Evolutionary conservation across 2,888 invertebrate genomes (phyloP).

Genomic region (Polietes domitor): DNA sequence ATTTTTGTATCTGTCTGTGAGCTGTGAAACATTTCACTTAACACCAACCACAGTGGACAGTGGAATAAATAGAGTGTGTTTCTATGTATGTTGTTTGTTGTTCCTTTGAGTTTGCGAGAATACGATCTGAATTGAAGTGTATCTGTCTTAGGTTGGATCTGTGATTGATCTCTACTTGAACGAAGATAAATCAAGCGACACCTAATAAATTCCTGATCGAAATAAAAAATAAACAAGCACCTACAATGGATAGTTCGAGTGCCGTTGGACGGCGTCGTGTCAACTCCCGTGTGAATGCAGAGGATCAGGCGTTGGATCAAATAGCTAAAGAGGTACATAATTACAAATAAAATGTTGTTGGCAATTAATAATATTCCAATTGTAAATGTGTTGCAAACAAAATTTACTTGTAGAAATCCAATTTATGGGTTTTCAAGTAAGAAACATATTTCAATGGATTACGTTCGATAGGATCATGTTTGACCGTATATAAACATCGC

Average conservation of each 20-base stretch:
- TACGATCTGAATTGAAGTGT: background rate
- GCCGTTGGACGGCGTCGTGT: conserved; percentile 87
- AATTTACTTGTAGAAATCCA: too few relatives aligned
- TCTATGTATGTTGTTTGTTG: conserved; percentile 4
- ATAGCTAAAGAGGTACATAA: conserved; percentile 96
- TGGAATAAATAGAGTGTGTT: background rate
- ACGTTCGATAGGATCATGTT: too few relatives aligned
- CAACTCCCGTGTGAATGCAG: conserved; percentile 92
- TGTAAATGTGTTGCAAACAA: too few relatives aligned
- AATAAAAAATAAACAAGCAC: too few relatives aligned
- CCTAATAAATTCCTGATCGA: background rate
- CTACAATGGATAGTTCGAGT: conserved; percentile 79
- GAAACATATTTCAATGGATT: too few relatives aligned
- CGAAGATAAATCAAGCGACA: background rate
- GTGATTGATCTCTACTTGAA: background rate
- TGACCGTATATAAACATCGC: too few relatives aligned
- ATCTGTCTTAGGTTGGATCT: background rate
- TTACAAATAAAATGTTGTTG: conserved; percentile 15
- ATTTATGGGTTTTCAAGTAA: too few relatives aligned
- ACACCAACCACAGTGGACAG: background rate
- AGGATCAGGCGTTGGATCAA: conserved; percentile 98
- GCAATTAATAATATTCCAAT: too few relatives aligned
- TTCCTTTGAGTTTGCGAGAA: background rate
- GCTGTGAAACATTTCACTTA: background rate
- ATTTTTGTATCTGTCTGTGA: background rate